These are phyloP conservation scores for Coendou prehensilis DNA, from an alignment of 2,797 vertebrate genomes.

Conservation along the genomic window DNA sequence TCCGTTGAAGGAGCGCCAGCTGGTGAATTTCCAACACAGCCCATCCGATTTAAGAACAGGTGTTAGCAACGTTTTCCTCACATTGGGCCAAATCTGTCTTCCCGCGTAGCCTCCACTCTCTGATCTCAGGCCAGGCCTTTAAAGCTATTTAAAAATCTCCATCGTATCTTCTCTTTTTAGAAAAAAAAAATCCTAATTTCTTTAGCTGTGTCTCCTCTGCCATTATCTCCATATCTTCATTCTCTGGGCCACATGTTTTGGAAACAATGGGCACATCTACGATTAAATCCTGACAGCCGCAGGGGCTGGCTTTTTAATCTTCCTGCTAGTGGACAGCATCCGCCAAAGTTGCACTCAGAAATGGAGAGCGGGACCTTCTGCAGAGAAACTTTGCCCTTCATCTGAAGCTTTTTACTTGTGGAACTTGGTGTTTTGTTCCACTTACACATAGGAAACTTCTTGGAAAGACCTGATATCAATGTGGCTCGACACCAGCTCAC, in stretches of 20 bases:
- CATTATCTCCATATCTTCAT: neutral
- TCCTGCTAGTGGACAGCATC: neutral
- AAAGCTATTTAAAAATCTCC: neutral
- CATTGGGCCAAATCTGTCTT: neutral
- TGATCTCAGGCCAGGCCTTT: neutral
- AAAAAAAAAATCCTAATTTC: conserved; percentile 24
- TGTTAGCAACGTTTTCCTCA: neutral
- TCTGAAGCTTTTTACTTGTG: neutral
- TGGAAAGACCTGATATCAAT: neutral
- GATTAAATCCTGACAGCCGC: neutral
- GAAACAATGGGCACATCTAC: neutral
- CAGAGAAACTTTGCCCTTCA: neutral
- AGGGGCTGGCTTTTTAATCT: neutral
- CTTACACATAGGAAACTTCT: neutral
- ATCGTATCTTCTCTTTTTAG: neutral
- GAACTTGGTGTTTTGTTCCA: neutral
- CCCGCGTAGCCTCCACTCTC: neutral
- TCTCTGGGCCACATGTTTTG: neutral
- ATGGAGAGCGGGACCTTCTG: no score
- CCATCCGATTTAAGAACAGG: neutral
- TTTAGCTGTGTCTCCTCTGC: neutral
- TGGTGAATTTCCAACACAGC: neutral
- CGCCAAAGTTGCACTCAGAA: neutral
- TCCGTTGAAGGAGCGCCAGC: neutral
- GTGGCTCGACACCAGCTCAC: neutral